Percentiles rank a stretch among this genome's conserved stretches.
These are phyloP conservation scores for Helarctos malayanus DNA, from an alignment of 2,797 vertebrate genomes.

Conservation along the genomic window DNA sequence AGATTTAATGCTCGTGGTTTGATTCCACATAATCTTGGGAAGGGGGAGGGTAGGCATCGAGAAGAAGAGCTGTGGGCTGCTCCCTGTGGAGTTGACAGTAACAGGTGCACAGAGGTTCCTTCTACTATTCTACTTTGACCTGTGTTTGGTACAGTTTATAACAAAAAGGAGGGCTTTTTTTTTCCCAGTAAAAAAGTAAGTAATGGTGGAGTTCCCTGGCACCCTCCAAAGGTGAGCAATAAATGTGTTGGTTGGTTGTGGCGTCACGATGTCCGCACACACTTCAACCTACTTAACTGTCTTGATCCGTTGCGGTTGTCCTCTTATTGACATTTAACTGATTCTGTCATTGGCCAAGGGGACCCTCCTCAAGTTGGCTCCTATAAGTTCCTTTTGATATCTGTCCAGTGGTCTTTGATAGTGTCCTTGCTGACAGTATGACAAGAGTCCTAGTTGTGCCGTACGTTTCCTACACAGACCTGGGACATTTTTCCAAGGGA, in stretches of 20 bases:
- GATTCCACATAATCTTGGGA: not conserved
- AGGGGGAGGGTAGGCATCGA: rapidly evolving
- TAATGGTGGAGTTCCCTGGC: not conserved
- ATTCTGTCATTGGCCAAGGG: rapidly evolving
- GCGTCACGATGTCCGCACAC: rapidly evolving
- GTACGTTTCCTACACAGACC: not conserved
- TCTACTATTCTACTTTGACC: rapidly evolving
- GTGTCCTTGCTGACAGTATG: not conserved
- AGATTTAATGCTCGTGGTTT: not conserved
- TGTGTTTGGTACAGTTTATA: not conserved
- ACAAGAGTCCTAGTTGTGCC: not conserved
- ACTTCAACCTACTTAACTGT: too few relatives aligned
- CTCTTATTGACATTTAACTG: not conserved
- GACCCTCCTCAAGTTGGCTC: not conserved
- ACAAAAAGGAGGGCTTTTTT: not conserved
- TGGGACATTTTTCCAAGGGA: not conserved
- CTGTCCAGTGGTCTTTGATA: not conserved
- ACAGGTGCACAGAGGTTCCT: rapidly evolving
- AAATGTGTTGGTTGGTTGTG: too few relatives aligned
- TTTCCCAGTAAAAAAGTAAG: not conserved
- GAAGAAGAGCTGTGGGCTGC: rapidly evolving
- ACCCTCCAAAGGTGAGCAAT: not conserved
- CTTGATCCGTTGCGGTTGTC: not conserved
- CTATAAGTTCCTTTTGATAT: not conserved
- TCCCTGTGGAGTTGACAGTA: rapidly evolving